Conservation (phyloP, 2,888 invertebrate species). For the Agrochola circellaris region DNA sequence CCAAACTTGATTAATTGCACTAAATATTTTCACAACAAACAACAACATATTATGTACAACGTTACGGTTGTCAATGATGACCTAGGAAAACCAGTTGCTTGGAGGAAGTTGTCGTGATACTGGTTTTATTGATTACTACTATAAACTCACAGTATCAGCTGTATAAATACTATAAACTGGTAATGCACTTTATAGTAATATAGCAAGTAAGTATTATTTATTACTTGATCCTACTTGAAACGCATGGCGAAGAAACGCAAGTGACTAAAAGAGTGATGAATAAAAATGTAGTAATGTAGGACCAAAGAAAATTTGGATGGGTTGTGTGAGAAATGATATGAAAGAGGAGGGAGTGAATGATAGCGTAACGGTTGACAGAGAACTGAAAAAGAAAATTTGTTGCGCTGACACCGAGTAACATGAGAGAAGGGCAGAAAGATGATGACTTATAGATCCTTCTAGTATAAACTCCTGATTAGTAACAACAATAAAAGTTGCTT, state of each 20-base stretch:
- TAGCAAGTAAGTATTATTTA: background rate
- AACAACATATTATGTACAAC: background rate
- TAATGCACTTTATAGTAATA: constrained; percentile 9
- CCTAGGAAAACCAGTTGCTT: constrained; percentile 36
- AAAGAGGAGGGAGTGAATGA: no score
- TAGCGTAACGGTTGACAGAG: no score
- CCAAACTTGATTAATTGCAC: background rate
- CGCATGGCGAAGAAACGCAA: no score
- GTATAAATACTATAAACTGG: constrained; percentile 20
- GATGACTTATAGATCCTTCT: background rate
- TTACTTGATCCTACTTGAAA: background rate
- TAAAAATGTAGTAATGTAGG: no score
- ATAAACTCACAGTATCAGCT: background rate
- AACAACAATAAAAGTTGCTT: background rate
- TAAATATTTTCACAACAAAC: background rate
- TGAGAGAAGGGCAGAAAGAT: no score
- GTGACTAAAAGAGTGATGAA: no score
- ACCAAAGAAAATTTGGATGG: no score
- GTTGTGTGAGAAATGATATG: no score
- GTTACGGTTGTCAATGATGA: constrained; percentile 18
- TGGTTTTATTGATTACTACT: constrained; percentile 28
- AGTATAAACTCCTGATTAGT: background rate
- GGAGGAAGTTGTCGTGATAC: constrained; percentile 31
- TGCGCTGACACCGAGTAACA: background rate
- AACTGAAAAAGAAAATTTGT: background rate